Evolutionary conservation across 2,113 vertebrate genomes (phyloP), one percentile per base, ranked within the genome.

Genomic region (Sisor rabdophorus): DNA sequence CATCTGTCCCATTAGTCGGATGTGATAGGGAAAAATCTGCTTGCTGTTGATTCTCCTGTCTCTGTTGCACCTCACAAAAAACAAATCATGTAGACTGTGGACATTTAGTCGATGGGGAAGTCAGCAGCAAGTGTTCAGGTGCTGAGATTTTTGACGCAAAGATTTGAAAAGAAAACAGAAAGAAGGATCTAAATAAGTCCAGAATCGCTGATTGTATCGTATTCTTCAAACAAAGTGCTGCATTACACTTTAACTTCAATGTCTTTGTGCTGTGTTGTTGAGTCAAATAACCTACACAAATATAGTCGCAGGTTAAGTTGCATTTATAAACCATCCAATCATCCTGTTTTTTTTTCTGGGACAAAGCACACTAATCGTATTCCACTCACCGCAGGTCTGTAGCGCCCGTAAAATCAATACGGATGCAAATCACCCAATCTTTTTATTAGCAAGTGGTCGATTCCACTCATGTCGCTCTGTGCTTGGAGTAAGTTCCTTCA

Each of bases 201-300:
- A 24, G 50, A 69, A 52, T 69, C 1, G 64, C 64, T 48, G 44
- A 48, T 12, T 67, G 9, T 1, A 15, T 40, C 40, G 44, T 36
- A 36, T 36, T 6, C 32, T 74, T 68, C 53, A 59, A 80, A 81
- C 56, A 78, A 32, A 50, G 64, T 55, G 54, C 60, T 44, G 17
- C 19, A 63, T 56, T 56, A 58, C 52, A 63, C 58, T 55, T 70
- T n/a, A 70, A 20, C 50, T 40, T 53, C n/a, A 59, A 55, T 55
- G 22, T 48, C 48, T 55, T 55, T 48, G 24, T 44, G 22, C 60
- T 24, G 48, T 13, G 20, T 71, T 58, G 67, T 44, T 52, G 61
- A 81, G 68, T 76, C 64, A 78, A 81, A 77, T 17, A 48, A 36
- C 22, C 40, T 13, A 15, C 64, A 76, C 73, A 73, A 76, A 79